Conservation (phyloP, 2,797 vertebrate genomes). For the Phataginus tetradactyla region DNA sequence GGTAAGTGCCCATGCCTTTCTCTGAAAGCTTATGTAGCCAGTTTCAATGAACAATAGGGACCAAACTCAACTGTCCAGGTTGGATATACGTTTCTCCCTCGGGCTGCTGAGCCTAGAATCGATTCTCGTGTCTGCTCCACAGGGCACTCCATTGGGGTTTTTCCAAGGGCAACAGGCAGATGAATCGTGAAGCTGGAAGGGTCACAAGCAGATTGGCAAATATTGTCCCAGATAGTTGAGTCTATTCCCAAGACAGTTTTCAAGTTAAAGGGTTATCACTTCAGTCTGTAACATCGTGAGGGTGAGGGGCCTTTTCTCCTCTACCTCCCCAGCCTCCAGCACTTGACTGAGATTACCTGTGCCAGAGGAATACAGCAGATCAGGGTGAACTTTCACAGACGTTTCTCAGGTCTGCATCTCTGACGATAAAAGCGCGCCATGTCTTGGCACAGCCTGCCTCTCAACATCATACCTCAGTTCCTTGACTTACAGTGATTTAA, state of each 20-base stretch:
- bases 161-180: neutral
- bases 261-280: neutral
- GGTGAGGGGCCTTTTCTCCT: neutral
- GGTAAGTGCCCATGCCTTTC: neutral
- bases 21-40: neutral
- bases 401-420: neutral
- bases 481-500: neutral
- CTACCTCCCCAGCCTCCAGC: neutral
- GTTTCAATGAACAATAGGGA: neutral
- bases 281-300: neutral
- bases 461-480: neutral
- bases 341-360: neutral
- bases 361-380: neutral
- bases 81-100: neutral
- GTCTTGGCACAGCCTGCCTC: neutral
- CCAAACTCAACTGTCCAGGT: neutral
- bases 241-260: neutral
- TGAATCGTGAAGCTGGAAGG: neutral
- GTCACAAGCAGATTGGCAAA: neutral
- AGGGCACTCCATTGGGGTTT: rapidly evolving
- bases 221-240: neutral
- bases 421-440: neutral
- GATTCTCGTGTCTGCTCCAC: neutral
- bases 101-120: neutral
- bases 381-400: neutral